These are phyloP conservation scores for Agriotes lineatus DNA, from an alignment of 2,888 invertebrate genomes.

Conservation along the genomic window DNA sequence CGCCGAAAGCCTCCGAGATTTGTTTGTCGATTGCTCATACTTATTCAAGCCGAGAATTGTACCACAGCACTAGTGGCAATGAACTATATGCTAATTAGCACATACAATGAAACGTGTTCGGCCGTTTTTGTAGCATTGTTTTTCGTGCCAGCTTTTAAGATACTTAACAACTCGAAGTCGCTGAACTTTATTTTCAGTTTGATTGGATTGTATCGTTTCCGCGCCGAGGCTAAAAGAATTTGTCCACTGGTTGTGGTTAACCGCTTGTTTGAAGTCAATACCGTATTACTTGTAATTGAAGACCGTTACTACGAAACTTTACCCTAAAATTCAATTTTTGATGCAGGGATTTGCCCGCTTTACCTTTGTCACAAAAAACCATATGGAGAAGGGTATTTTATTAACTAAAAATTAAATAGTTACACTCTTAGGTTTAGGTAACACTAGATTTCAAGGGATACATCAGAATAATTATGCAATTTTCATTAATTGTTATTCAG, in stretches of 20 bases:
- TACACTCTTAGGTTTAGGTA: too few species aligned
- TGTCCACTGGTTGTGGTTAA: neutral
- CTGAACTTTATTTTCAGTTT: constrained; percentile 14
- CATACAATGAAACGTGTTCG: constrained; percentile 33
- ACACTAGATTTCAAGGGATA: too few species aligned
- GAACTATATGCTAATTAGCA: constrained; percentile 39
- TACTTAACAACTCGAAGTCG: constrained; percentile 7
- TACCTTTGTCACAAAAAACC: too few species aligned
- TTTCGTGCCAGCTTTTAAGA: constrained; percentile 24
- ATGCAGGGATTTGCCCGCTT: too few species aligned
- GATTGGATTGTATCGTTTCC: constrained; percentile 10
- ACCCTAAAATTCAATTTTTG: too few species aligned
- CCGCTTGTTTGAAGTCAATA: neutral
- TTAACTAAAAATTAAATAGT: too few species aligned
- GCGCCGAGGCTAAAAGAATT: neutral
- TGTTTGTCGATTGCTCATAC: neutral
- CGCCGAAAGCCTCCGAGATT: neutral
- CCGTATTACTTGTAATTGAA: too few species aligned
- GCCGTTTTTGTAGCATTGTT: constrained; percentile 30
- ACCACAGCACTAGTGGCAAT: constrained; percentile 21
- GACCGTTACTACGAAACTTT: too few species aligned
- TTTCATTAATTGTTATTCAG: too few species aligned
- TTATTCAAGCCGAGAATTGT: constrained; percentile 4
- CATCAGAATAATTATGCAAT: too few species aligned
- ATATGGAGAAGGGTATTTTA: too few species aligned